Conservation (phyloP, 2,797 vertebrate genomes). For the Sebastes itinus region DNA sequence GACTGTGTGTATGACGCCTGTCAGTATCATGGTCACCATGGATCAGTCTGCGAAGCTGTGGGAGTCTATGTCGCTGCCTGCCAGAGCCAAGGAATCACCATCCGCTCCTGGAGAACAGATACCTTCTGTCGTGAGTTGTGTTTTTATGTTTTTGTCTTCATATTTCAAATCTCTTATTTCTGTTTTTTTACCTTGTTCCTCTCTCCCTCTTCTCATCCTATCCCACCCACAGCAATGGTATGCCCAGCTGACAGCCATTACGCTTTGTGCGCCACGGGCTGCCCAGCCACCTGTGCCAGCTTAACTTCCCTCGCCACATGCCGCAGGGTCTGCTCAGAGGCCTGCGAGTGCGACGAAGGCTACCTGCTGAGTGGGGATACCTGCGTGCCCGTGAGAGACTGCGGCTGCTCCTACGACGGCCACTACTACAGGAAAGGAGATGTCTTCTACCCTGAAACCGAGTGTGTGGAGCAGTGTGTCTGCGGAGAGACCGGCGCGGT, state of each 20-base stretch:
- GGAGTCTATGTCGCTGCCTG: slow-evolving; percentile 78
- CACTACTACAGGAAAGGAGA: slow-evolving; percentile 72
- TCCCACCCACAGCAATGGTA: slow-evolving; percentile 67
- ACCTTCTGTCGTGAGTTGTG: slow-evolving; percentile 84
- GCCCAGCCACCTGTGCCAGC: slow-evolving; percentile 78
- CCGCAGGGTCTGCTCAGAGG: slow-evolving; percentile 68
- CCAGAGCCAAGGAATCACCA: slow-evolving; percentile 70
- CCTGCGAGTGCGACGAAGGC: slow-evolving; percentile 85
- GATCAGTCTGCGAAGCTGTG: slow-evolving; percentile 75
- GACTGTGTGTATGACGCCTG: slow-evolving; percentile 86
- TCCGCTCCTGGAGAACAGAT: slow-evolving; percentile 81
- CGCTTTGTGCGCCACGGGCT: slow-evolving; percentile 69
- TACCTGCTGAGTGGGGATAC: slow-evolving; percentile 76
- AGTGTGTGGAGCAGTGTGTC: slow-evolving; percentile 68
- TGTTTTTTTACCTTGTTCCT: not conserved
- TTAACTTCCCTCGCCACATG: slow-evolving; percentile 63
- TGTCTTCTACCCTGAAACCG: slow-evolving; percentile 58
- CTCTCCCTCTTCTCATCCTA: not conserved
- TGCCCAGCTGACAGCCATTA: slow-evolving; percentile 87
- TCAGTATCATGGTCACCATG: slow-evolving; percentile 75
- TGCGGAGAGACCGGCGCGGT: slow-evolving; percentile 74
- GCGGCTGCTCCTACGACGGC: slow-evolving; percentile 82
- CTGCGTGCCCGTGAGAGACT: slow-evolving; percentile 81
- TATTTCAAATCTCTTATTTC: not conserved
- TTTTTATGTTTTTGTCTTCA: not conserved